Evolutionary conservation across 2,888 invertebrate genomes (phyloP).

Genomic region (Candidula unifasciata): DNA sequence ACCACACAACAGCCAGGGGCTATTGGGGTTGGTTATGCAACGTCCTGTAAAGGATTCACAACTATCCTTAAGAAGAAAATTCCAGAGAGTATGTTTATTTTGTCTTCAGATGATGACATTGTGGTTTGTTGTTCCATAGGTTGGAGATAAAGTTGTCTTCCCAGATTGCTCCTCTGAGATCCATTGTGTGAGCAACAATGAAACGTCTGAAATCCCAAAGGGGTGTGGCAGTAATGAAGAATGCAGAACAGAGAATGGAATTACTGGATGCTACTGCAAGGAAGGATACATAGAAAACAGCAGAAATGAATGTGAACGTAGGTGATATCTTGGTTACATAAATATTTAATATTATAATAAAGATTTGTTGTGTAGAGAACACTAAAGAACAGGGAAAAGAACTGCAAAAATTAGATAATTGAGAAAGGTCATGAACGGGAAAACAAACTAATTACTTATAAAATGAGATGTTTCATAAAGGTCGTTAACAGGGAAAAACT

Average conservation of each 20-base stretch:
- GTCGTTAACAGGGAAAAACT: too few species aligned
- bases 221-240: constrained; percentile 37
- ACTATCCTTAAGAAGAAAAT: too few species aligned
- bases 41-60: too few species aligned
- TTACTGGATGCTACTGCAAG: constrained; percentile 64
- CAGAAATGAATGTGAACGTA: constrained; percentile 32
- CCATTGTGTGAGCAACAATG: constrained; percentile 19
- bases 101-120: too few species aligned
- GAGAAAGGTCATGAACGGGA: too few species aligned
- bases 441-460: too few species aligned
- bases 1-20: too few species aligned
- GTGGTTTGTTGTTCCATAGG: background rate
- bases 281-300: constrained; percentile 54
- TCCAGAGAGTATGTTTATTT: too few species aligned
- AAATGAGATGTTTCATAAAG: too few species aligned
- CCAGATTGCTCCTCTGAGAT: constrained; percentile 25
- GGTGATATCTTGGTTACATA: background rate
- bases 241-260: constrained; percentile 56
- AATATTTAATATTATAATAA: background rate
- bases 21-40: too few species aligned
- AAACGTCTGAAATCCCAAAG: background rate
- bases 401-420: too few species aligned
- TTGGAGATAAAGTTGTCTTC: constrained; percentile 15
- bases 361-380: background rate
- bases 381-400: too few species aligned